Conservation (phyloP, 2,113 vertebrate species). For the Rhagologus leucostigma region DNA sequence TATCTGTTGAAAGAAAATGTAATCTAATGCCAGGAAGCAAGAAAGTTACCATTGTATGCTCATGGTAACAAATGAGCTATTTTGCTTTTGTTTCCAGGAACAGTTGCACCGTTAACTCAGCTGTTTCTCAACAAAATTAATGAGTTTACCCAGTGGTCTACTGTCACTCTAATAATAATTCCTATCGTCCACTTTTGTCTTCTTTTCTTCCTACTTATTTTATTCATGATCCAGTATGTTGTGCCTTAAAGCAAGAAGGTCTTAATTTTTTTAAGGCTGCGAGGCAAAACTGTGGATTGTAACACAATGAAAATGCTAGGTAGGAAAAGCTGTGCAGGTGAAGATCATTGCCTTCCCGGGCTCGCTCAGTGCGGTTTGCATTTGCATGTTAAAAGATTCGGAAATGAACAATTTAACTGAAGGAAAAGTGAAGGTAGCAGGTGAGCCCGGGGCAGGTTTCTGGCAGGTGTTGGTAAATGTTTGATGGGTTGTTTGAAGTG, state of each 20-base stretch:
- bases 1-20: background rate
- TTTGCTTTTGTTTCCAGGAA: background rate
- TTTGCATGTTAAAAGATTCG: background rate
- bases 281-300: background rate
- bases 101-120: background rate
- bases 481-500: background rate
- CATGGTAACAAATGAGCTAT: background rate
- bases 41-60: background rate
- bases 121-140: background rate
- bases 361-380: background rate
- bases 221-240: background rate
- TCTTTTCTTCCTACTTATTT: background rate
- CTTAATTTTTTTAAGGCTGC: background rate
- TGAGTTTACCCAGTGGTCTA: background rate
- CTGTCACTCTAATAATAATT: background rate
- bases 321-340: background rate
- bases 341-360: background rate
- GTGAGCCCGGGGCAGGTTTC: background rate
- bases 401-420: background rate
- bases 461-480: background rate
- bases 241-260: background rate
- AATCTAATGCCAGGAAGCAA: background rate
- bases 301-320: background rate
- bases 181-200: background rate
- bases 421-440: background rate